phyloP scores from a whole-genome alignment of 1,140 invertebrate species.

The Parasteatoda tepidariorum region DNA sequence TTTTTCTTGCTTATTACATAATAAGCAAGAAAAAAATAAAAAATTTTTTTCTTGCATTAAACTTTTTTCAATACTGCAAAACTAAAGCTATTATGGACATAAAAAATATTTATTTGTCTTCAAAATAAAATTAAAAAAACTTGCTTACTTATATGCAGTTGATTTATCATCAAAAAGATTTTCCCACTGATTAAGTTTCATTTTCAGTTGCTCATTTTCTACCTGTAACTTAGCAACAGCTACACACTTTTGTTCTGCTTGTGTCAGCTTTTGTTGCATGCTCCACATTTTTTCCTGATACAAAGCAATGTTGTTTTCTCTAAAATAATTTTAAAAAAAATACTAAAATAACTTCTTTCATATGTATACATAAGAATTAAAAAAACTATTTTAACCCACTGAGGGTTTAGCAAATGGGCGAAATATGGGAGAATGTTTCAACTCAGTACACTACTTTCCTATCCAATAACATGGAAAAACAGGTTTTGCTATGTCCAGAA shows the following conservation, averaged over 20 bases:
- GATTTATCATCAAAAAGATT: conserved; percentile 45
- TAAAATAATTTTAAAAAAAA: not conserved
- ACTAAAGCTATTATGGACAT: too few species aligned
- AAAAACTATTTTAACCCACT: too few species aligned
- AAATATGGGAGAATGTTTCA: too few species aligned
- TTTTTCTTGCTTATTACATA: too few species aligned
- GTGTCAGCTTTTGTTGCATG: conserved; percentile 33
- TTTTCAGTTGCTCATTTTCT: conserved; percentile 47
- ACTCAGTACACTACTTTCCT: not conserved
- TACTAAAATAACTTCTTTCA: not conserved
- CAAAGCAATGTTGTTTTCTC: conserved; percentile 38
- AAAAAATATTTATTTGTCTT: too few species aligned
- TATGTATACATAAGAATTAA: not conserved
- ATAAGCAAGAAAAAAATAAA: too few species aligned
- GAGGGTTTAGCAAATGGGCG: not conserved
- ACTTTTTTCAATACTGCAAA: too few species aligned
- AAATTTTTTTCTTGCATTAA: too few species aligned
- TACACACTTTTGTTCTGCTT: conserved; percentile 41
- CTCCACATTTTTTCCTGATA: conserved; percentile 56
- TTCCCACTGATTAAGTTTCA: conserved; percentile 44
- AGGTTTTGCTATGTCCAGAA: too few species aligned
- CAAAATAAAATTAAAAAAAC: not conserved
- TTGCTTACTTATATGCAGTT: conserved; percentile 24
- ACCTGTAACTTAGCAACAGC: conserved; percentile 35
- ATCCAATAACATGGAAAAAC: too few species aligned